Evolutionary conservation across 2,888 invertebrate species (phyloP), one percentile per base, ranked within the genome.

Genomic region (Steinernema carpocapsae): DNA sequence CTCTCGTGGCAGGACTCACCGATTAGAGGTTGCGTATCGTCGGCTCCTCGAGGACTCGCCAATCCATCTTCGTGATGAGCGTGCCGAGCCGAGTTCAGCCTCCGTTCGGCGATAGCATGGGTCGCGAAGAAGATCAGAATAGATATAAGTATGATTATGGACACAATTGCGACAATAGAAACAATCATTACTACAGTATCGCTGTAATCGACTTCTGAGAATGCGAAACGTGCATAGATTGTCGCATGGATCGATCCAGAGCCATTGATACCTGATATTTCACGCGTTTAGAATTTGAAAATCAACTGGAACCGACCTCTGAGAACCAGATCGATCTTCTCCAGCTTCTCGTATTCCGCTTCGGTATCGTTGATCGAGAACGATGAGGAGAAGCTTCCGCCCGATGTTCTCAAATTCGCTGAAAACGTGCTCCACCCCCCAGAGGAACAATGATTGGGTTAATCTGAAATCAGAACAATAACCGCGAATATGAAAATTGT

Each of bases 341-440:
- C 64, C 64, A 64, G 26, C 3, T 22, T 17, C 19, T 64, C 64
- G 32, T 26, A n/a, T 29, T 64, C 64, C 4, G 17, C 64, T 64
- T 64, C 64, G 2, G 64, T 64, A 17, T 64, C 64, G 32, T 64
- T 64, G 64, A 64, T 64, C 17, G 64, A 64, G n/a, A 64, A 64
- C 6, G 19, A 2, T 6, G 64, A 26, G 17, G 26, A 4, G 64
- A 64, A 64, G 37, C 37, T 37, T 37, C 37, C 37, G 3, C 10
- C 10, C 37, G 4, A 10, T 10, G 37, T 37, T 10, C 4, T 37
- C 37, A 37, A 37, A 37, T 37, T 37, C 37, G 37, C 37, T 10
- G 10, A 3, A 10, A 32, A 64, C 17, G 29, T 12, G 64, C 32
- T 32, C 37, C 37, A 37, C 37, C 37, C 64, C 22, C 64, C 32